A percentile compares a stretch with the other conserved stretches of the same genome.
These are phyloP conservation scores for Bambusicola thoracicus DNA, from an alignment of 2,113 vertebrate species.

Conservation along the genomic window DNA sequence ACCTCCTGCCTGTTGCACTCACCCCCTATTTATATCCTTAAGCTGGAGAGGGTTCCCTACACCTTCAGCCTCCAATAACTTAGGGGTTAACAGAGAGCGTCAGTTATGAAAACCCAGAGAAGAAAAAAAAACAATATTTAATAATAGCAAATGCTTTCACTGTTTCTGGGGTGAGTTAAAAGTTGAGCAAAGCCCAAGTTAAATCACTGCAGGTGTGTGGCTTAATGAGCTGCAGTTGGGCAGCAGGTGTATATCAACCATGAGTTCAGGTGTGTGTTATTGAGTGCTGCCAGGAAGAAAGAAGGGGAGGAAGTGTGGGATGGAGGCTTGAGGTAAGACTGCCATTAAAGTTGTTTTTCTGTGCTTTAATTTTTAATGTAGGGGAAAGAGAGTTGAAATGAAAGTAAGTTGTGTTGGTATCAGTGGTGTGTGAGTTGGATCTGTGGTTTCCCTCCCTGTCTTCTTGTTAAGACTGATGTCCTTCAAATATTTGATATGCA, in stretches of 20 bases:
- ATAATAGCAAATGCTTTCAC: neutral
- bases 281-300: fast-evolving
- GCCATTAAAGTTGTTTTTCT: neutral
- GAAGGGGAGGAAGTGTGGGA: neutral
- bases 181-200: neutral
- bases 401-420: neutral
- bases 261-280: neutral
- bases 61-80: neutral
- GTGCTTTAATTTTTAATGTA: neutral
- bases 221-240: neutral
- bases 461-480: neutral
- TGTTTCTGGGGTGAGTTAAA: neutral
- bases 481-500: neutral
- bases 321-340: neutral
- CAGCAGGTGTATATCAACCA: neutral
- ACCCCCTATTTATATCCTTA: neutral
- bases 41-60: neutral
- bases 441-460: neutral
- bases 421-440: neutral
- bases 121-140: neutral
- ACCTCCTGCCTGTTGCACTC: neutral
- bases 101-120: neutral
- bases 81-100: neutral
- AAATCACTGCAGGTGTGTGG: conserved; percentile 40
- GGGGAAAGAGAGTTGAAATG: neutral